phyloP scores from a whole-genome alignment of 2,797 vertebrate genomes.

The Lepus oiostolus region DNA sequence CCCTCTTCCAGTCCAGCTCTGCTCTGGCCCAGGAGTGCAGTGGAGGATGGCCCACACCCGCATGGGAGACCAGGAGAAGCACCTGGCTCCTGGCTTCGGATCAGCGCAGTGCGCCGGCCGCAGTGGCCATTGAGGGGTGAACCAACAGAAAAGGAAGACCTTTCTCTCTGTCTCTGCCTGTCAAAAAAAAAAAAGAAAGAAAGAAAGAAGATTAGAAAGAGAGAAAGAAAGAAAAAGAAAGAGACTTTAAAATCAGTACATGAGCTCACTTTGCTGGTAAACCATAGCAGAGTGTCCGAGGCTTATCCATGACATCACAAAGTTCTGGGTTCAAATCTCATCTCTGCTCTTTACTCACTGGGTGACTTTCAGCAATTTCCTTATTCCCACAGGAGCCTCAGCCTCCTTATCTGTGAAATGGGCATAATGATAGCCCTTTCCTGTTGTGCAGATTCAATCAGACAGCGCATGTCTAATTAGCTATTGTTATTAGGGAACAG shows the following conservation, averaged over 20 bases:
- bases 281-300: not conserved
- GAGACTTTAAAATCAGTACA: not conserved
- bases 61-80: no score
- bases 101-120: no score
- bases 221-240: no score
- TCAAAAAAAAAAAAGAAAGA: no score
- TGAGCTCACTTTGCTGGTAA: not conserved
- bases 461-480: not conserved
- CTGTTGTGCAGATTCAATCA: not conserved
- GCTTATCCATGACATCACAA: not conserved
- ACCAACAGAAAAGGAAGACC: no score
- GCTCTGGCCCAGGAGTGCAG: no score
- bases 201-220: no score
- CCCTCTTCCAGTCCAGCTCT: no score
- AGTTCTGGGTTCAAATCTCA: constrained; percentile 20
- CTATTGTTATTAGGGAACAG: not conserved
- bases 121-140: no score
- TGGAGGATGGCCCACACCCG: no score
- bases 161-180: no score
- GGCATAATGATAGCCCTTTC: not conserved
- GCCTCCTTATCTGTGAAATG: not conserved
- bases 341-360: not conserved
- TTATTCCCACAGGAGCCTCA: not conserved
- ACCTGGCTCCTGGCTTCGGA: no score
- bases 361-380: not conserved